phyloP scores from a whole-genome alignment of 2,113 vertebrate genomes.

The Butastur rufipennis region DNA sequence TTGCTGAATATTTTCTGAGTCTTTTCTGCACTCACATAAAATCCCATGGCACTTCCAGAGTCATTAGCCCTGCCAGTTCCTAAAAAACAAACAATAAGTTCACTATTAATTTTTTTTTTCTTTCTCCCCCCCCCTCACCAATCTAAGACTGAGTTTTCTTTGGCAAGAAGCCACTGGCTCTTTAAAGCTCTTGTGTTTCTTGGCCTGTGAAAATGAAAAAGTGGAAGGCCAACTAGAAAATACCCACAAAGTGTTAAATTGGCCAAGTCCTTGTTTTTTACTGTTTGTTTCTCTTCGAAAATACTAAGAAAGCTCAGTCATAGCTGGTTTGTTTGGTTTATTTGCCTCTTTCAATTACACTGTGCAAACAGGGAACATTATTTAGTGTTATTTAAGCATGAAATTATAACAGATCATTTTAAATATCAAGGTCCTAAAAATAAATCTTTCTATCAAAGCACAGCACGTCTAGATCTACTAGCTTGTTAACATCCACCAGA shows the following conservation, averaged over 20 bases:
- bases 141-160: conserved; percentile 8
- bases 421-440: conserved; percentile 79
- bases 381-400: conserved; percentile 81
- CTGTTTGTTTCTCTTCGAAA: conserved; percentile 31
- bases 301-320: conserved; percentile 49
- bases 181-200: background rate
- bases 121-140: background rate
- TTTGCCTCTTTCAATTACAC: conserved; percentile 73
- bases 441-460: conserved; percentile 72
- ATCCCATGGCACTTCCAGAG: conserved; percentile 10
- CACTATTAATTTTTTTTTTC: background rate
- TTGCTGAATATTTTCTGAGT: conserved; percentile 38
- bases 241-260: conserved; percentile 16
- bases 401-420: conserved; percentile 79
- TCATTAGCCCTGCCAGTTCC: conserved; percentile 38
- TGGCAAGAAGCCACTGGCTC: conserved; percentile 43
- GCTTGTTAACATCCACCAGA: conserved; percentile 63
- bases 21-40: conserved; percentile 6
- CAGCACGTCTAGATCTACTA: conserved; percentile 67
- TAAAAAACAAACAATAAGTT: conserved; percentile 29
- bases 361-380: conserved; percentile 72
- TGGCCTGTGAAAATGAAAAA: conserved; percentile 20
- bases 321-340: conserved; percentile 64
- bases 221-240: conserved; percentile 7
- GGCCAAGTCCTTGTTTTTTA: background rate